A percentile compares a stretch with the other conserved stretches of the same genome.
These are phyloP conservation scores for Clarias batrachus DNA, from an alignment of 2,113 vertebrate species.

Conservation along the genomic window DNA sequence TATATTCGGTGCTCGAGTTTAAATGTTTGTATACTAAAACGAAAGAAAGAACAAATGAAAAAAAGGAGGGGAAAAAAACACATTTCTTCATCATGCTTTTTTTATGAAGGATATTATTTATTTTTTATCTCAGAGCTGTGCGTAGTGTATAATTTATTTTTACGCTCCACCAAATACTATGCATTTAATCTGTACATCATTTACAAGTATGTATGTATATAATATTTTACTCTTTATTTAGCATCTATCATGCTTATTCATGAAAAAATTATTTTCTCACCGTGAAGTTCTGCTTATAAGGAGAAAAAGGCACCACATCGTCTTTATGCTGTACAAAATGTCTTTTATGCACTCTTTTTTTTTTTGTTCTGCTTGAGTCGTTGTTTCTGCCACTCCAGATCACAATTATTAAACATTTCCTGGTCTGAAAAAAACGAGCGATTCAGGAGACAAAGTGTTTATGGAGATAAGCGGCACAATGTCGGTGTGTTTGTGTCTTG, in stretches of 20 bases:
- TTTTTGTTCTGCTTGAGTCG: background rate
- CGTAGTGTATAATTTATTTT: slow-evolving; percentile 80
- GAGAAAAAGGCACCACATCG: slow-evolving; percentile 4
- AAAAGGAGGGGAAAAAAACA: background rate
- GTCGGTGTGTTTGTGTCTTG: slow-evolving; percentile 32
- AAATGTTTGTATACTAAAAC: slow-evolving; percentile 70
- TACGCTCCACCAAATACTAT: slow-evolving; percentile 75
- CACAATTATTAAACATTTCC: background rate
- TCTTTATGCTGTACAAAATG: slow-evolving; percentile 35
- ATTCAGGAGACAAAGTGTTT: background rate
- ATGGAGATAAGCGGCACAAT: background rate
- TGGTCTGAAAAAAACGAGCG: background rate
- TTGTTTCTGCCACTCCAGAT: background rate
- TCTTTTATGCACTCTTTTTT: slow-evolving; percentile 8
- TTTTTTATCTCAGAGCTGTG: slow-evolving; percentile 74
- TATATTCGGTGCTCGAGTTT: slow-evolving; percentile 76
- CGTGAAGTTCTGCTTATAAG: slow-evolving; percentile 9
- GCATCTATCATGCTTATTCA: slow-evolving; percentile 27
- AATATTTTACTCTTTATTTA: slow-evolving; percentile 54
- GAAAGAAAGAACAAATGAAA: background rate
- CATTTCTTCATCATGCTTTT: slow-evolving; percentile 65
- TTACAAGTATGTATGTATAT: slow-evolving; percentile 63
- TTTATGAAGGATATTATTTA: slow-evolving; percentile 76
- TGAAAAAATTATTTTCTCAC: slow-evolving; percentile 18
- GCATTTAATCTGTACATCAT: slow-evolving; percentile 76